These are phyloP conservation scores for Geotrupes spiniger DNA, from an alignment of 2,888 invertebrate genomes.

Conservation along the genomic window DNA sequence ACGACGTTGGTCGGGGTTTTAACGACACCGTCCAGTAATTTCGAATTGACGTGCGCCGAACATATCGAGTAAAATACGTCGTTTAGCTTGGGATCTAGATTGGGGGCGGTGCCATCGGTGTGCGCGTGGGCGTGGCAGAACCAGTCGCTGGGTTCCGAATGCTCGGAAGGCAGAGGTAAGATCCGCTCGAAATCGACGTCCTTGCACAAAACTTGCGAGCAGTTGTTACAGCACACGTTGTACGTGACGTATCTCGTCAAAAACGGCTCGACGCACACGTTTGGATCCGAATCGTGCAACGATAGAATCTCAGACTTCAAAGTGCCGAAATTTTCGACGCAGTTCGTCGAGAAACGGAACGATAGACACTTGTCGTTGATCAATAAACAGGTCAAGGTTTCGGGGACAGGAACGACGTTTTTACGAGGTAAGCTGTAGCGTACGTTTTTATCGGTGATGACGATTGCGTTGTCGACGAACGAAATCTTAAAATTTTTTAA, in stretches of 20 bases:
- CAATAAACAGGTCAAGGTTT: conserved; percentile 42
- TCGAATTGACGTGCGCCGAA: conserved; percentile 54
- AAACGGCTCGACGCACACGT: conserved; percentile 39
- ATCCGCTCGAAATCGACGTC: conserved; percentile 56
- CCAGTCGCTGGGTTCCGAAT: conserved; percentile 62
- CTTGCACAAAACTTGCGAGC: conserved; percentile 37
- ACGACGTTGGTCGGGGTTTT: conserved; percentile 53
- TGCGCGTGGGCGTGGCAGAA: conserved; percentile 59
- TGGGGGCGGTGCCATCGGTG: conserved; percentile 30
- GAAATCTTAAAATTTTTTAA: conserved; percentile 30
- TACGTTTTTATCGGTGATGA: conserved; percentile 26
- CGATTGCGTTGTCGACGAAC: conserved; percentile 32
- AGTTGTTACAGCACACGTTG: conserved; percentile 50
- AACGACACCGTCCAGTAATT: conserved; percentile 41
- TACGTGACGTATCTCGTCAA: conserved; percentile 52
- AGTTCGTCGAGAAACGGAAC: conserved; percentile 44
- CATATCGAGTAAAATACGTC: conserved; percentile 61
- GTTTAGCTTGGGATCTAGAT: conserved; percentile 51
- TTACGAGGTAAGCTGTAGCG: conserved; percentile 29
- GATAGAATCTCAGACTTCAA: conserved; percentile 41
- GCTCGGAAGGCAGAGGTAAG: conserved; percentile 60
- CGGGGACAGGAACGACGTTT: conserved; percentile 34
- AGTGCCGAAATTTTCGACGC: conserved; percentile 32
- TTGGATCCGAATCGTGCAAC: conserved; percentile 18
- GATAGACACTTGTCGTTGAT: conserved; percentile 36